Percentiles rank a stretch among this genome's conserved stretches.
Conservation (phyloP, 1,140 invertebrate species). For the Spodoptera frugiperda region DNA sequence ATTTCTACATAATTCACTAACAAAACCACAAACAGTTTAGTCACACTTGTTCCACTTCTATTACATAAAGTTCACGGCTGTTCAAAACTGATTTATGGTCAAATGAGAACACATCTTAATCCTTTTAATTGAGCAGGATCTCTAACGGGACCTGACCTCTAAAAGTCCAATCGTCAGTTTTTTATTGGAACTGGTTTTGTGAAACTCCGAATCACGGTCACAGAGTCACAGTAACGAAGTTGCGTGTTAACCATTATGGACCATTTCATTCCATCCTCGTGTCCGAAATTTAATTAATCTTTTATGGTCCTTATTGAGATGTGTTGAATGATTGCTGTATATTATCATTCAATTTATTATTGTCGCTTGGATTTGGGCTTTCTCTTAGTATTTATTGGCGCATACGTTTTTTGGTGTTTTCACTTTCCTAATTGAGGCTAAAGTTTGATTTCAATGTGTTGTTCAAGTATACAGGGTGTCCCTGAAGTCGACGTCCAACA, state of each 20-base stretch:
- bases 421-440: too few species aligned
- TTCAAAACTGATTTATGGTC: background rate
- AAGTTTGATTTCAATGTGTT: too few species aligned
- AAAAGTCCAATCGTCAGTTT: constrained; percentile 41
- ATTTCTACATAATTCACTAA: too few species aligned
- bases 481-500: too few species aligned
- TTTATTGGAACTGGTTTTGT: constrained; percentile 44
- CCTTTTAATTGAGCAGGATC: constrained; percentile 56
- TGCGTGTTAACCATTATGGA: constrained; percentile 25
- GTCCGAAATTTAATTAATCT: constrained; percentile 20
- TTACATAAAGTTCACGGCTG: background rate
- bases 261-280: background rate
- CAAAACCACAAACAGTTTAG: too few species aligned
- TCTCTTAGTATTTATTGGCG: too few species aligned
- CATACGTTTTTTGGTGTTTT: too few species aligned
- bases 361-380: too few species aligned
- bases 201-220: constrained; percentile 28
- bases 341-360: too few species aligned
- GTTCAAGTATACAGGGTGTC: too few species aligned
- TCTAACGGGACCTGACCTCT: constrained; percentile 51
- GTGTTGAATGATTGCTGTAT: background rate
- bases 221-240: constrained; percentile 25
- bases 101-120: constrained; percentile 47
- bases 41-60: background rate
- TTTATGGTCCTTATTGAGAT: background rate